Percentiles rank a stretch among this genome's conserved stretches.
phyloP scores from a whole-genome alignment of 2,888 invertebrate species.

The Cheilosia urbana region DNA sequence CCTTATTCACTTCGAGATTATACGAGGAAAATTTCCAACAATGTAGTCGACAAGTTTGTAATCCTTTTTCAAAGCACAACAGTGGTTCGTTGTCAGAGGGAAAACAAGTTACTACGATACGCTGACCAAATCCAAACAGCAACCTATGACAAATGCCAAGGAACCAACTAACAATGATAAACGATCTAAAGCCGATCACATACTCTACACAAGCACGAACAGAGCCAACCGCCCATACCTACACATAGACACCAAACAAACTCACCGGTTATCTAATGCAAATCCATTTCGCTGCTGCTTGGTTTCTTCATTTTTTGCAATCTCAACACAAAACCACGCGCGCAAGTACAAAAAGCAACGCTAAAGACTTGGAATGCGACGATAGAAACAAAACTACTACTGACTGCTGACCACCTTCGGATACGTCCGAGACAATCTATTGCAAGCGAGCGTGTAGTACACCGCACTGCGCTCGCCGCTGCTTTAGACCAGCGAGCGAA shows the following conservation, averaged over 20 bases:
- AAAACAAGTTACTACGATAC: conserved; percentile 21
- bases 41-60: too few relatives aligned
- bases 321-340: conserved; percentile 55
- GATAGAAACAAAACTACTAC: conserved; percentile 68
- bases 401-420: conserved; percentile 60
- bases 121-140: conserved; percentile 31
- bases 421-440: conserved; percentile 50
- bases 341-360: conserved; percentile 34
- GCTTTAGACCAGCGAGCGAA: conserved; percentile 21
- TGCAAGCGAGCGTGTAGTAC: conserved; percentile 46
- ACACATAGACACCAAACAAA: conserved; percentile 3
- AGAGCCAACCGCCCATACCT: conserved; percentile 1
- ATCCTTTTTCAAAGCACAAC: neutral
- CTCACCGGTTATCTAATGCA: conserved; percentile 65
- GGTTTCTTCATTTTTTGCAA: conserved; percentile 14
- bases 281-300: conserved; percentile 23
- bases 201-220: conserved; percentile 28
- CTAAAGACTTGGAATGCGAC: conserved; percentile 66
- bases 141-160: conserved; percentile 61
- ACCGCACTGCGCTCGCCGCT: conserved; percentile 26
- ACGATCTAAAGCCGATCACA: conserved; percentile 67
- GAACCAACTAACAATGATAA: conserved; percentile 56
- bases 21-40: neutral
- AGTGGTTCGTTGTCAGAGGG: neutral
- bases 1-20: neutral